phyloP scores from a whole-genome alignment of 1,140 invertebrate genomes.

The Bombus huntii region DNA sequence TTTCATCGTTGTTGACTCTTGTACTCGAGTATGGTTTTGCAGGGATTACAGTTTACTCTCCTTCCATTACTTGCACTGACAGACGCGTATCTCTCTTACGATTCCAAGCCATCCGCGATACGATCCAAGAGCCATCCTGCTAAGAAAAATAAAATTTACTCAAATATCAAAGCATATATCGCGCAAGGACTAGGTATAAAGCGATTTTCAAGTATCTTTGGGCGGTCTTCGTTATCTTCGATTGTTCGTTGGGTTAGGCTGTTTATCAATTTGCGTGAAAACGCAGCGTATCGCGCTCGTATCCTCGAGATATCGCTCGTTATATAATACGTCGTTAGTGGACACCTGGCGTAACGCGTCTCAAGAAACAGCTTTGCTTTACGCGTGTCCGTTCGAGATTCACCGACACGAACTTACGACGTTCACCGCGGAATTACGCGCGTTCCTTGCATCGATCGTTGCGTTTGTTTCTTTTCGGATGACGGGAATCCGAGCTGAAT shows the following conservation, averaged over 20 bases:
- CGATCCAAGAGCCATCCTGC: accelerated
- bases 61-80: background rate
- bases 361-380: conserved; percentile 44
- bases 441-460: background rate
- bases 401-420: background rate
- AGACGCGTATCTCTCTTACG: background rate
- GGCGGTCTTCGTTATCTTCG: background rate
- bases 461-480: background rate
- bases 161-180: too few species aligned
- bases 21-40: background rate
- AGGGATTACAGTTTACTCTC: conserved; percentile 10
- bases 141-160: background rate
- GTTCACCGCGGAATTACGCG: background rate
- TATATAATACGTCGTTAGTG: conserved; percentile 46
- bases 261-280: conserved; percentile 27
- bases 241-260: background rate
- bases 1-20: conserved; percentile 32
- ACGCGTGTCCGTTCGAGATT: conserved; percentile 30
- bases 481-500: conserved; percentile 31
- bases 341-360: conserved; percentile 38
- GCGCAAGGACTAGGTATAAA: too few species aligned
- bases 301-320: background rate
- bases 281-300: background rate
- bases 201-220: background rate
- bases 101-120: background rate